Evolutionary conservation across 2,113 vertebrate genomes (phyloP).

Genomic region (Muntiacus reevesi): DNA sequence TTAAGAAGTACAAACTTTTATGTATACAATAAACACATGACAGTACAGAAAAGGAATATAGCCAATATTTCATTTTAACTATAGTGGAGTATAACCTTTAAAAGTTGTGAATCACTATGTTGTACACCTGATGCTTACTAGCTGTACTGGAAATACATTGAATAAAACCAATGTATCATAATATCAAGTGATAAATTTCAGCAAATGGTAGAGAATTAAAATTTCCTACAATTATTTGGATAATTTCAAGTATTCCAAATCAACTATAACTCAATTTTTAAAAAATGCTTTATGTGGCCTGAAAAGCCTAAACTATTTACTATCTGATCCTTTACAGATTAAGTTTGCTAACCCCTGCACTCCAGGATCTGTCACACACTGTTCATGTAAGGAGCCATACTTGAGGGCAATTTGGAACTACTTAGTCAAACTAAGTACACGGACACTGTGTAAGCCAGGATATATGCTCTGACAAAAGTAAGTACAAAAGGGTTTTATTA

Average conservation of each 20-base stretch:
- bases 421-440: neutral
- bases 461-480: neutral
- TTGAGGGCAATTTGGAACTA: neutral
- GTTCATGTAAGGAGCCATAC: neutral
- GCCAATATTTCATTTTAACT: neutral
- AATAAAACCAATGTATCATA: neutral
- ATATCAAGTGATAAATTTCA: neutral
- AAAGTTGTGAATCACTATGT: neutral
- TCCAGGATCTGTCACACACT: neutral
- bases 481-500: neutral
- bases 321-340: neutral
- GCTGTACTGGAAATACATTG: neutral
- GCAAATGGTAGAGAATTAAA: neutral
- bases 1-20: neutral
- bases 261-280: neutral
- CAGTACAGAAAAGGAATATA: neutral
- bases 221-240: neutral
- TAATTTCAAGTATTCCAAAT: neutral
- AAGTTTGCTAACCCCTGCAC: neutral
- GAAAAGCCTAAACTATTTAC: neutral
- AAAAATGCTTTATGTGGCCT: neutral
- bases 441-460: neutral
- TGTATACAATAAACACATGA: neutral
- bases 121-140: neutral
- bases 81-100: neutral